Base-by-base conservation (phyloP, 2,797 vertebrate species). In the Poecilia wingei region DNA sequence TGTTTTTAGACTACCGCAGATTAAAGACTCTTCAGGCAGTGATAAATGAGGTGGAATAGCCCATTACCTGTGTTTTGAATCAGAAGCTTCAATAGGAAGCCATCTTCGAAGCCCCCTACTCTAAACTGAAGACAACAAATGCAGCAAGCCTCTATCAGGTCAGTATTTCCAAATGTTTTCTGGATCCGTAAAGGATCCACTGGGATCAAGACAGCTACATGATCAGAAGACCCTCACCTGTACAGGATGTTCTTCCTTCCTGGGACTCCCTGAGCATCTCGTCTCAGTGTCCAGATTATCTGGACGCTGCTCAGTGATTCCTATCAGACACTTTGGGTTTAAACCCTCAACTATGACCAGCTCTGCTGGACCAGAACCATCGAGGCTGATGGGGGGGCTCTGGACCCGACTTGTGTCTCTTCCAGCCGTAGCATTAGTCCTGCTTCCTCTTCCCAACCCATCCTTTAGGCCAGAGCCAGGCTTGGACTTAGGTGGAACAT, bases 401-500 rank as follows among this genome's bases (percentile, higher is more conserved):
- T 77, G 72, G 33, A 70, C 25, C 20, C 25, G 18, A n/a, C 18
- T 13, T 33, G 13, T 45, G 22, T 20, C 43, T 75, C 9, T n/a
- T 13, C 41, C 22, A 55, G 36, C 12, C 1, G 10, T 4, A 36
- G 18, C 45, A 16, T 49, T 72, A 12, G 51, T 55, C 46, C 18
- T 25, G n/a, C 20, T 22, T 39, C 25, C 71, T 5, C 47, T 28
- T 33, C 1, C 43, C 25, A 20, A 57, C 20, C 45, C 55, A 2
- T 47, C 49, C 0, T 22, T 59, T 12, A 71, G 53, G 22, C 6
- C 14, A 28, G 86, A 72, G 9, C 36, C 66, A 22, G 79, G 70
- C 1, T 81, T 76, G 7, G 90, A 41, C 75, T 88, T 93, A 47
- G 95, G 95, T 73, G 94, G 95, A 80, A 91, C 91, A 75, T 95